Conservation (phyloP, 23 tunicate species). For the Clavelina lepadiformis region DNA sequence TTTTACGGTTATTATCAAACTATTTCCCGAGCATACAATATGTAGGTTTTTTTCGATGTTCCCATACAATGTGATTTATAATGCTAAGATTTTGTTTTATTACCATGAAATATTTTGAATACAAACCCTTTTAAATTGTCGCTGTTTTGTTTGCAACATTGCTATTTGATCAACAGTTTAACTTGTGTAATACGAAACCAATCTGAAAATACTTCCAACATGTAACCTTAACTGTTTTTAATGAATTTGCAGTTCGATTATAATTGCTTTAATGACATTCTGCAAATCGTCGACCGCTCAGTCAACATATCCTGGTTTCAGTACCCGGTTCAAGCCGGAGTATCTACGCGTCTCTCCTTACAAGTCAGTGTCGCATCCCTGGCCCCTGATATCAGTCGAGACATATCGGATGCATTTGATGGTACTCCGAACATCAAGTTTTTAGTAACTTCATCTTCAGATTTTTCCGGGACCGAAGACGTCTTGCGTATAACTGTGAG, state of each 20-base stretch:
- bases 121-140: no score
- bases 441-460: conserved; percentile 32
- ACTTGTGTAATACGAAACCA: no score
- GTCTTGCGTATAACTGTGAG: conserved; percentile 26
- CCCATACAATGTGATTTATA: no score
- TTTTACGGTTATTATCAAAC: no score
- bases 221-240: not conserved
- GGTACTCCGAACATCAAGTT: conserved; percentile 34
- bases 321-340: conserved; percentile 20
- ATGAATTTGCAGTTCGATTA: conserved; percentile 9
- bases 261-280: conserved; percentile 27
- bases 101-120: no score
- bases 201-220: no score
- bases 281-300: conserved; percentile 28
- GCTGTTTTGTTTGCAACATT: no score
- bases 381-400: conserved; percentile 22
- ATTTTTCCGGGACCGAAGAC: conserved; percentile 20
- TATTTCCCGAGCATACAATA: no score
- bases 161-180: no score
- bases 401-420: conserved; percentile 19
- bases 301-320: conserved; percentile 37
- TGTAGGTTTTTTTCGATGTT: no score
- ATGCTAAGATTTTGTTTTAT: no score
- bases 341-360: conserved; percentile 13
- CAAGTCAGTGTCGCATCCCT: conserved; percentile 10